Evolutionary conservation across 2,797 vertebrate genomes (phyloP), one percentile per base, ranked within the genome.

Genomic region (Rhabdomys pumilio): DNA sequence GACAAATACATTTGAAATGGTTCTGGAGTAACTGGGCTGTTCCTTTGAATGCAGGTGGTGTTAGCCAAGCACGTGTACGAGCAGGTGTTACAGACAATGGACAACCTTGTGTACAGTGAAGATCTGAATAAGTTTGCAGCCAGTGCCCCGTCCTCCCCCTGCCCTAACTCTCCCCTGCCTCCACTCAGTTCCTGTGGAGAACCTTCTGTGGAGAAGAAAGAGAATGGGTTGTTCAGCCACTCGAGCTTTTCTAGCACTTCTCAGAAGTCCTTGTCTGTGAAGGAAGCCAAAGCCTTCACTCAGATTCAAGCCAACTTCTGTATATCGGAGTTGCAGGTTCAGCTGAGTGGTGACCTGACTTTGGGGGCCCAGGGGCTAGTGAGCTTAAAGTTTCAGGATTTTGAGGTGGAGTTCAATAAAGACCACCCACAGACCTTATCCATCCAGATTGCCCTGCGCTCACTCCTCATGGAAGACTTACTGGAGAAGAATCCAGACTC

Each of bases 51-150:
- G 1, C 97, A 99, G 99, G 99, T 99, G 94, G 99, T 99, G 97
- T 98, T 99, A 89, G 99, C 99, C 96, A 99, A 99, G 97, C 98
- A 99, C 0, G 99, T 99, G 0, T 99, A 99, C 88, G 99, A 99
- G 93, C 99, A 99, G 98, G 99, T 99, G 84, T 98, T 99, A 41
- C 99, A 99, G 96, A 99, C 99, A 0, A 98, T 99, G 96, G 99
- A 99, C 98, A 99, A 99, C 96, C 98, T 99, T 61, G 99, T 99
- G 81, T 99, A 99, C 94, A 99, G 97, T 22, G 99, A 99, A 98
- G 99, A 99, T 84, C 98, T 98, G 96, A 99, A 98, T 90, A 98
- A 97, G 91, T 97, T 94, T 96, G 98, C 97, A 94, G 96, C 98
- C 29, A 99, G 98, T 80, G 98, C 99, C 1, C 96, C 99, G 0